phyloP scores from a whole-genome alignment of 2,113 vertebrate species.

The Spilogale gracilis region DNA sequence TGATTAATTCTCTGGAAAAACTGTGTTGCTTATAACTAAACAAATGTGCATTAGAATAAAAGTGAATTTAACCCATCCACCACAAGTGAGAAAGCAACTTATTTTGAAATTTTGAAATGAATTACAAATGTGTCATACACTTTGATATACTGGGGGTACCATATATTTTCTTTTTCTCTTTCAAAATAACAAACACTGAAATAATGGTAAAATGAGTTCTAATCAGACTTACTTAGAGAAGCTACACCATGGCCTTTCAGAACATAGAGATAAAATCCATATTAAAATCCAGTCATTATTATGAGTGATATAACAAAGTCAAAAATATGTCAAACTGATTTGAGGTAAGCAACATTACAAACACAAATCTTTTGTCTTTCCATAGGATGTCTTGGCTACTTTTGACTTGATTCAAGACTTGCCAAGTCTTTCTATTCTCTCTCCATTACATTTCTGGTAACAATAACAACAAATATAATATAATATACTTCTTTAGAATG shows the following conservation, averaged over 20 bases:
- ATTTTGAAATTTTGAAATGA: not conserved
- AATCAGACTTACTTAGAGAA: not conserved
- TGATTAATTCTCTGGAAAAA: not conserved
- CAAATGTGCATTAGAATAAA: not conserved
- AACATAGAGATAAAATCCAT: not conserved
- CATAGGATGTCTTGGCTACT: not conserved
- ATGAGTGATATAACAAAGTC: not conserved
- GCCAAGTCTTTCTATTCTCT: constrained; percentile 26
- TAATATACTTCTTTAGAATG: constrained; percentile 74
- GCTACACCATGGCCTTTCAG: not conserved
- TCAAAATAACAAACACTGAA: not conserved
- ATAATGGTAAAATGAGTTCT: not conserved
- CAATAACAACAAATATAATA: constrained; percentile 71
- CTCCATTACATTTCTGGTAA: not conserved
- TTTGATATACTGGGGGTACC: not conserved
- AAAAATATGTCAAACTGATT: not conserved
- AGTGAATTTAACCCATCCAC: not conserved
- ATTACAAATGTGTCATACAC: not conserved
- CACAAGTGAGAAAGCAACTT: not conserved
- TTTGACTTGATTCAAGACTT: constrained; percentile 66
- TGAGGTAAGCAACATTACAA: not conserved
- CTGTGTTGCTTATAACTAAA: not conserved
- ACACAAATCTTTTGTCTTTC: constrained; percentile 16
- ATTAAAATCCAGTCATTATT: not conserved
- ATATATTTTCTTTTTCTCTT: not conserved